A percentile compares a stretch with the other conserved stretches of the same genome.
Evolutionary conservation across 2,888 invertebrate genomes (phyloP).

Genomic region (Anthophora plumipes): DNA sequence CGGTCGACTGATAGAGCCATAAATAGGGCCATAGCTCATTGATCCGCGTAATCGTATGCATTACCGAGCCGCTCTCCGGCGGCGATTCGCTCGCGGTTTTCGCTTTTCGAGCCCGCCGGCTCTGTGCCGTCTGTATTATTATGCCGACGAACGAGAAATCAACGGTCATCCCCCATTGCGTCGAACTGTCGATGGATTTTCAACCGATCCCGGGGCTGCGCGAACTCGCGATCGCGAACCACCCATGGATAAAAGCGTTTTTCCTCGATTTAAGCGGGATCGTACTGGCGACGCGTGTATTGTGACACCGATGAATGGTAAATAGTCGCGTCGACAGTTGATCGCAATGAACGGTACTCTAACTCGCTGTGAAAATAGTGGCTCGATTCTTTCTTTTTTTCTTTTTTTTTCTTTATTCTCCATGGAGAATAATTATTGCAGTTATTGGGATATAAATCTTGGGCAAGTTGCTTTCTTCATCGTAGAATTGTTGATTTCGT

Average conservation of each 20-base stretch:
- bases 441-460: too few species aligned
- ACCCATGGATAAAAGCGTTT: constrained; percentile 50
- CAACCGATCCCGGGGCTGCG: too few species aligned
- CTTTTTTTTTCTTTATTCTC: neutral
- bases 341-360: neutral
- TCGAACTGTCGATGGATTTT: constrained; percentile 30
- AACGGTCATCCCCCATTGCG: constrained; percentile 37
- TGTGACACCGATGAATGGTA: constrained; percentile 59
- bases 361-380: neutral
- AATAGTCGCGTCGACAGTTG: constrained; percentile 29
- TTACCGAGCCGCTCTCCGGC: constrained; percentile 77
- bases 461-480: too few species aligned
- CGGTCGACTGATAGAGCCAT: constrained; percentile 81
- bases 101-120: constrained; percentile 81
- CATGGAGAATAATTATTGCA: too few species aligned
- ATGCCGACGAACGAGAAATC: constrained; percentile 73
- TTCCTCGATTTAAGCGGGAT: constrained; percentile 27
- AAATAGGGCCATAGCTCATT: constrained; percentile 83
- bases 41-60: constrained; percentile 84
- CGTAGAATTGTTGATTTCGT: too few species aligned
- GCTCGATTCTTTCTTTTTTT: neutral
- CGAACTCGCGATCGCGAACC: constrained; percentile 55
- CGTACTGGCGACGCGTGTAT: constrained; percentile 16
- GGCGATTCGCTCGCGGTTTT: constrained; percentile 78
- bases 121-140: constrained; percentile 81